Evolutionary conservation across 2,113 vertebrate species (phyloP).

Genomic region (Paratilapia polleni): DNA sequence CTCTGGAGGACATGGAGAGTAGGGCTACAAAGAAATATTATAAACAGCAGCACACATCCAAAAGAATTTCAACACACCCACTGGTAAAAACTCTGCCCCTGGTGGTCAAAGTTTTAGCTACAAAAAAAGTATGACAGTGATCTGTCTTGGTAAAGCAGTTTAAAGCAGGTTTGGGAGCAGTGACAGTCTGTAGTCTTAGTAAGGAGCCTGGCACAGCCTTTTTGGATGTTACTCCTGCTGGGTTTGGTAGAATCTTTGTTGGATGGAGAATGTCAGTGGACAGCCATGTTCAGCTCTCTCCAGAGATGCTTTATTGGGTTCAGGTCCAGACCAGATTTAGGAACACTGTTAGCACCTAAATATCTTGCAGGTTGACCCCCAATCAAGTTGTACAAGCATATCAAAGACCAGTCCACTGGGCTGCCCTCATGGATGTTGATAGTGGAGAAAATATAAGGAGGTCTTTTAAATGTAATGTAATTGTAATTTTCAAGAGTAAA

Average conservation of each 20-base stretch:
- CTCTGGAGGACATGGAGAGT: not conserved
- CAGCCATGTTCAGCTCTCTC: not conserved
- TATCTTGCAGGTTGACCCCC: too few species aligned
- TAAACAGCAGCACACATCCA: not conserved
- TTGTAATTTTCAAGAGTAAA: not conserved
- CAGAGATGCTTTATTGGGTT: not conserved
- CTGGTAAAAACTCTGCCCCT: not conserved
- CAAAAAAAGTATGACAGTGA: not conserved
- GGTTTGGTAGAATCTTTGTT: not conserved
- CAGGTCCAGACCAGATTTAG: too few species aligned
- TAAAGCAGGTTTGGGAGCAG: not conserved
- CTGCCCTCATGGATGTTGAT: too few species aligned
- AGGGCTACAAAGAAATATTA: not conserved
- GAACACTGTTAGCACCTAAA: too few species aligned
- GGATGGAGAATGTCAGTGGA: not conserved
- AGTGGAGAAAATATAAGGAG: too few species aligned
- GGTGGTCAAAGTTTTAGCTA: not conserved
- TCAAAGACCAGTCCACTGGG: too few species aligned
- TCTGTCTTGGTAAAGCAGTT: too few species aligned
- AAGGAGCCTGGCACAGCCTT: not conserved
- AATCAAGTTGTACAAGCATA: too few species aligned
- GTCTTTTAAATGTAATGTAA: too few species aligned
- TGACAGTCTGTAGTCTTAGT: not conserved
- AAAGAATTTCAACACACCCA: too few species aligned
- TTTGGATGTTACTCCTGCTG: not conserved